Percentiles rank a stretch among this genome's conserved stretches.
Conservation (phyloP, 23 tunicate species). For the Trididemnum nubilum region DNA sequence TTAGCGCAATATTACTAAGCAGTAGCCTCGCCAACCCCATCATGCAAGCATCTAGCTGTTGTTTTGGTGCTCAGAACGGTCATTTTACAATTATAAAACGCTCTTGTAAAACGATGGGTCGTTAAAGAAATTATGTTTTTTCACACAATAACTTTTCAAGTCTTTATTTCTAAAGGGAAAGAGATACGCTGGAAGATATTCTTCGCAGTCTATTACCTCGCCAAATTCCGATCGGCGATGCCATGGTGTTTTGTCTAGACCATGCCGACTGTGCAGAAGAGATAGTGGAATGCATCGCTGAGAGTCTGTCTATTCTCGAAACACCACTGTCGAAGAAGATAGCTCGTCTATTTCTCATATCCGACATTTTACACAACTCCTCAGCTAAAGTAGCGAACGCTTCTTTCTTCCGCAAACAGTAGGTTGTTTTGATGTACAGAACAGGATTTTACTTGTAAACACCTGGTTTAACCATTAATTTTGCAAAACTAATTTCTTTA, state of each 20-base stretch:
- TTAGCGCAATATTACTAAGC: too few relatives aligned
- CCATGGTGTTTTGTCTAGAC: slow-evolving; percentile 90
- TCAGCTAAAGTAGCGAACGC: slow-evolving; percentile 97
- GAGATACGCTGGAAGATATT: slow-evolving; percentile 86
- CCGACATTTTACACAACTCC: slow-evolving; percentile 83
- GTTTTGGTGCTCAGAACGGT: too few relatives aligned
- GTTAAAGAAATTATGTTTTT: too few relatives aligned
- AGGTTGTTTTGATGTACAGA: too few relatives aligned
- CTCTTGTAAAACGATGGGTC: too few relatives aligned
- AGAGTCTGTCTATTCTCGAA: slow-evolving; percentile 79
- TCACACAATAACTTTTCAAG: too few relatives aligned
- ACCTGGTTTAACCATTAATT: too few relatives aligned
- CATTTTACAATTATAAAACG: too few relatives aligned
- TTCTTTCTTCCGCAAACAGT: slow-evolving; percentile 92
- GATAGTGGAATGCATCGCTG: slow-evolving; percentile 91
- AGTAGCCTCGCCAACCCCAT: too few relatives aligned
- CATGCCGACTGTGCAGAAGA: slow-evolving; percentile 95
- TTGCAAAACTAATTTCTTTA: too few relatives aligned
- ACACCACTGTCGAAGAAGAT: slow-evolving; percentile 90
- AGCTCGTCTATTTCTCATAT: slow-evolving; percentile 84
- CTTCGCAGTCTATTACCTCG: slow-evolving; percentile 75
- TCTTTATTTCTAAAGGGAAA: slow-evolving; percentile 75
- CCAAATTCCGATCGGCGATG: slow-evolving; percentile 78
- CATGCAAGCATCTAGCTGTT: too few relatives aligned
- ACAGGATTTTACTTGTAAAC: too few relatives aligned